A percentile compares a stretch with the other conserved stretches of the same genome.
Conservation (phyloP, 1,140 invertebrate species). For the Bombus breviceps region DNA sequence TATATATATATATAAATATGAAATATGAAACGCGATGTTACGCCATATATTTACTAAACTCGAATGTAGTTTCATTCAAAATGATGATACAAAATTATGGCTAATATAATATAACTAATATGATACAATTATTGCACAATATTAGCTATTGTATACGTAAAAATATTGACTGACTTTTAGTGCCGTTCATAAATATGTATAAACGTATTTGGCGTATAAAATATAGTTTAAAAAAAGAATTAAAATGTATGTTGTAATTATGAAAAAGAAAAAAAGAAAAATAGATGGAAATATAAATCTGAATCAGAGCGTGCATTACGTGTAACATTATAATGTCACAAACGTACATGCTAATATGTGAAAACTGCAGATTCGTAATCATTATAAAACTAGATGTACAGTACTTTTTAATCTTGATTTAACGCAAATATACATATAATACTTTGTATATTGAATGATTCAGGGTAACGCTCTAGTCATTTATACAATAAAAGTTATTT, state of each 20-base stretch:
- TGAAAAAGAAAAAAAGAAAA: not conserved
- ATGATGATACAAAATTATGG: not conserved
- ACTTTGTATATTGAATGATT: slow-evolving; percentile 32
- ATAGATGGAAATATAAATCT: not conserved
- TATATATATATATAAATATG: slow-evolving; percentile 11
- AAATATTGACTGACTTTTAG: slow-evolving; percentile 55
- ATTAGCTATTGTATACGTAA: slow-evolving; percentile 60
- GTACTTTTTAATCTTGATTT: not conserved
- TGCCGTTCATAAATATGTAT: slow-evolving; percentile 47
- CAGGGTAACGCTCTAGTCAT: slow-evolving; percentile 52
- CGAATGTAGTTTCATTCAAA: slow-evolving; percentile 28
- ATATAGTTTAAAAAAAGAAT: not conserved
- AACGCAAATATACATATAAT: not conserved
- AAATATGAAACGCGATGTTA: not conserved
- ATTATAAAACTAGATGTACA: slow-evolving; percentile 10
- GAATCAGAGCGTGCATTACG: not conserved
- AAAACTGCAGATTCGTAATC: not conserved
- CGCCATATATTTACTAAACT: not conserved
- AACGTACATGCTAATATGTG: not conserved
- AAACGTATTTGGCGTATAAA: slow-evolving; percentile 1
- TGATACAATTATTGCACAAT: slow-evolving; percentile 56
- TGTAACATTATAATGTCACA: not conserved
- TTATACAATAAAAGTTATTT: slow-evolving; percentile 41
- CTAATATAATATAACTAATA: slow-evolving; percentile 42
- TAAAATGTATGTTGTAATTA: not conserved